phyloP scores from a whole-genome alignment of 2,888 invertebrate genomes.

The Microdon myrmicae region DNA sequence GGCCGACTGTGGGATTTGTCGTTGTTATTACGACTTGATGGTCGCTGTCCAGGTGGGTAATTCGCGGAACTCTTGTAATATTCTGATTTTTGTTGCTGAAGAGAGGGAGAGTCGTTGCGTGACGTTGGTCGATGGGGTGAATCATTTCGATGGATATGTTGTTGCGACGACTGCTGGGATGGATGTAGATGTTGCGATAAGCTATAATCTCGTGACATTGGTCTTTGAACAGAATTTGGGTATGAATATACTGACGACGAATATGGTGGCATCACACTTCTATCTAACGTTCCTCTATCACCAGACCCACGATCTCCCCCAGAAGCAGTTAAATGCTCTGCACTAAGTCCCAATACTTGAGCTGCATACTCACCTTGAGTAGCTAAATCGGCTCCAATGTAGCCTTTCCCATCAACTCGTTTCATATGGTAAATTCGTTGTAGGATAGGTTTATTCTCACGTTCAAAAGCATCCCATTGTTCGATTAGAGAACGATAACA shows the following conservation, averaged over 20 bases:
- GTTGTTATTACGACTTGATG: constrained; percentile 58
- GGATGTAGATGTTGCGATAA: constrained; percentile 43
- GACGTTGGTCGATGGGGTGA: constrained; percentile 60
- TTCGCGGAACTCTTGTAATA: constrained; percentile 59
- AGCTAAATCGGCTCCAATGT: constrained; percentile 89
- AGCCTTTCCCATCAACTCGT: constrained; percentile 88
- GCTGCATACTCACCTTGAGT: constrained; percentile 93
- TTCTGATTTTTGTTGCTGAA: constrained; percentile 54
- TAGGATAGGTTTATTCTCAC: constrained; percentile 83
- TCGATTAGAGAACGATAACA: constrained; percentile 87
- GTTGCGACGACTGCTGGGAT: constrained; percentile 42
- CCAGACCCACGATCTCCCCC: constrained; percentile 33
- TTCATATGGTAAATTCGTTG: constrained; percentile 94
- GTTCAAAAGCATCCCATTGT: constrained; percentile 93
- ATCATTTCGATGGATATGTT: constrained; percentile 55
- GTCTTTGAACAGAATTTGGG: constrained; percentile 48
- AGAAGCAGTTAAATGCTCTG: constrained; percentile 67
- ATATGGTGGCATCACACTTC: constrained; percentile 28
- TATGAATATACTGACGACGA: constrained; percentile 54
- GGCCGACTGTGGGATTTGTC: constrained; percentile 60
- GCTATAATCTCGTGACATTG: constrained; percentile 57
- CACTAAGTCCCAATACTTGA: constrained; percentile 82
- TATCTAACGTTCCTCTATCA: constrained; percentile 22
- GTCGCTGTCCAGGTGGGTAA: constrained; percentile 44
- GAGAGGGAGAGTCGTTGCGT: constrained; percentile 60